Base-by-base conservation (phyloP, 2,888 invertebrate species). In the Malacosoma neustria region DNA sequence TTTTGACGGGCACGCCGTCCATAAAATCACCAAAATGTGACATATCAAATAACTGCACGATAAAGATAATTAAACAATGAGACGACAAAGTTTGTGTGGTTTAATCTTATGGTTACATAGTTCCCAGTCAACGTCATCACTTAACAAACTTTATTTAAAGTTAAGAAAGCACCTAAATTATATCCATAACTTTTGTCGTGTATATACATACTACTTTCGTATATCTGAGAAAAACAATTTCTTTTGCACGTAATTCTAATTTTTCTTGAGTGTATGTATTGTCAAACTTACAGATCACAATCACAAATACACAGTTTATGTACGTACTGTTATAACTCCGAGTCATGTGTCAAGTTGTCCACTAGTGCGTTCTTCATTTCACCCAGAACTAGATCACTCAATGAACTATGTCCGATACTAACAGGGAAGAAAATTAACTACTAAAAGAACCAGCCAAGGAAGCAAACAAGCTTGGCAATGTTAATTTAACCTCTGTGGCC, bases 1-100 rank as follows among this genome's bases (percentile, higher is more conserved):
- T 94, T 87, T 95, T 95, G 42, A 96, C 95, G 60, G 93, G 92
- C 54, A 96, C 91, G 51, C 92, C 93, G 76, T 95, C 95, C 91
- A 94, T 92, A 61, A 89, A 92, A 62, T 89, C 87, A 22, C 72
- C 72, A 49, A 80, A 82, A 68, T 81, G 84, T 68, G 82, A 82
- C 85, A 85, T 85, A 72, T 71, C 81, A 72, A 67, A 52, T 48
- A 47, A 51, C 49, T 61, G 47, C 48, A 49, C 46, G 61, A 64
- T 66, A 72, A 54, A 44, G 51, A 60, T 57, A 60, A 61, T 60
- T 63, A 76, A 71, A 75, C 72, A 77, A 80, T 72, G 73, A 77
- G 61, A 73, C 61, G 68, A 72, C 68, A 74, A 77, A 72, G 70
- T 72, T 76, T 80, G 68, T 73, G 73, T 72, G 67, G 71, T 66